A percentile compares a stretch with the other conserved stretches of the same genome.
Evolutionary conservation across 2,888 invertebrate genomes (phyloP).

Genomic region (Standfussiana lucernea): DNA sequence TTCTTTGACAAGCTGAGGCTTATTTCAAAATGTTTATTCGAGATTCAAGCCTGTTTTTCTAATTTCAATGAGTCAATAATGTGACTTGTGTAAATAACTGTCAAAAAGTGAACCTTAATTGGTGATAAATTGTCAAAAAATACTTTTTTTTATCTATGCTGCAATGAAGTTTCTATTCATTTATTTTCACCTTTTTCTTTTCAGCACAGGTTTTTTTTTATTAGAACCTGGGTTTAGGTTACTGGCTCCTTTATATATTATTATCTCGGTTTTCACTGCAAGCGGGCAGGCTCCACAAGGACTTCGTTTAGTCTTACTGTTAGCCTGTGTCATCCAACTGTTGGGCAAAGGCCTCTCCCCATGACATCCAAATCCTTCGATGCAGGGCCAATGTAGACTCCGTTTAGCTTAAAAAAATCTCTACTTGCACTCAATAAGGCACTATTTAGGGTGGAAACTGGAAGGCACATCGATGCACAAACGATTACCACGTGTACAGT

Average conservation of each 20-base stretch:
- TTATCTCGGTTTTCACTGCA: background rate
- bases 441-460: no score
- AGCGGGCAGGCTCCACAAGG: background rate
- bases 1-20: background rate
- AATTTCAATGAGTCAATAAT: background rate
- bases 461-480: no score
- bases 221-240: background rate
- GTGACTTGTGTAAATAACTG: background rate
- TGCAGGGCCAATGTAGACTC: no score
- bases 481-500: no score
- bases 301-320: no score
- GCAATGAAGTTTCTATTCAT: background rate
- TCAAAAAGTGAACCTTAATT: slow-evolving; percentile 4
- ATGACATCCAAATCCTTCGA: no score
- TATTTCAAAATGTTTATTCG: background rate
- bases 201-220: background rate
- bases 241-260: background rate
- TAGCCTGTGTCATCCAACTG: no score
- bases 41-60: background rate
- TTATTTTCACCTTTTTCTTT: background rate
- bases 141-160: background rate
- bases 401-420: no score
- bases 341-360: no score
- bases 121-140: background rate
- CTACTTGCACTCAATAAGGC: no score